These are phyloP conservation scores for Callorhinus ursinus DNA, from an alignment of 2,113 vertebrate genomes.

Conservation along the genomic window DNA sequence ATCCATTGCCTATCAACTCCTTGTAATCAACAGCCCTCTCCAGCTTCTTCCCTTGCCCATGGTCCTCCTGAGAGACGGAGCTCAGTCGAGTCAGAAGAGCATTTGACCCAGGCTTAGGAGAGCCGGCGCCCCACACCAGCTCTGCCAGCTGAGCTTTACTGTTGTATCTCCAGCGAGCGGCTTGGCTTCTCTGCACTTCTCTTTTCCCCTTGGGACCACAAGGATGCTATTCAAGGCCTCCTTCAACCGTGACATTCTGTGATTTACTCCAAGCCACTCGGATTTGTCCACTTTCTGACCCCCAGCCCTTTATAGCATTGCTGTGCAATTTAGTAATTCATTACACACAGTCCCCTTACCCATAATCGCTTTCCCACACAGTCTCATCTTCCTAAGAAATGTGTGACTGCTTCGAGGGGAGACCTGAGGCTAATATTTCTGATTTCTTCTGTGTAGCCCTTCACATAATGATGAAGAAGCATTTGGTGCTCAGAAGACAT, in stretches of 20 bases:
- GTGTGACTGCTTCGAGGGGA: neutral
- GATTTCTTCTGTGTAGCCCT: neutral
- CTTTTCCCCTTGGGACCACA: neutral
- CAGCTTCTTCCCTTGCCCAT: neutral
- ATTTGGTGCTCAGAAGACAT: neutral
- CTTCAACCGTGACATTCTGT: neutral
- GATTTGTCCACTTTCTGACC: neutral
- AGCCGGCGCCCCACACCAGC: fast-evolving
- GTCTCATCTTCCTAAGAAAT: constrained; percentile 11
- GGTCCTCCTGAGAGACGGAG: neutral
- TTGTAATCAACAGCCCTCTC: neutral
- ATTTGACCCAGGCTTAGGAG: neutral
- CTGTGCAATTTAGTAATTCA: neutral
- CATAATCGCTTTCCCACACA: neutral
- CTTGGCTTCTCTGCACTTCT: neutral
- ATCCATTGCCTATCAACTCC: neutral
- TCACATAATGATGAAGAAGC: neutral
- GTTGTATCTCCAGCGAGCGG: neutral
- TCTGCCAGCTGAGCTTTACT: no score
- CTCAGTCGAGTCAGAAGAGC: neutral
- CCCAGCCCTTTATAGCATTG: neutral
- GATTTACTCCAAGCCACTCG: neutral
- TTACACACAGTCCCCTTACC: neutral
- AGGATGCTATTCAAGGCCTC: neutral
- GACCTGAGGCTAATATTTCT: neutral